These are phyloP conservation scores for Grallaria varia DNA, from an alignment of 2,113 vertebrate genomes.

Conservation along the genomic window DNA sequence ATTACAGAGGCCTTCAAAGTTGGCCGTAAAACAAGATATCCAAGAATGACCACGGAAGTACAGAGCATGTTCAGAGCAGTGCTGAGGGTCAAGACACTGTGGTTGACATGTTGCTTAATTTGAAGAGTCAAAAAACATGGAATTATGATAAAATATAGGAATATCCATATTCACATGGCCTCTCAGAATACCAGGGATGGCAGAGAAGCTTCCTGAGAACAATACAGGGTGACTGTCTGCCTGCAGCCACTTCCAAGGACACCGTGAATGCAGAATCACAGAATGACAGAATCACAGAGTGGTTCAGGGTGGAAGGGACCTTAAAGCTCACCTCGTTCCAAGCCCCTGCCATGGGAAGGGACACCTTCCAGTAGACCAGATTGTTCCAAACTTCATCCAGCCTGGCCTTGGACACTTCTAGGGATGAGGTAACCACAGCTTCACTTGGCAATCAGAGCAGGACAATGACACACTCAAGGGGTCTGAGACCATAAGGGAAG, in stretches of 20 bases:
- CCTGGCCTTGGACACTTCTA: background rate
- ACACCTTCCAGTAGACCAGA: background rate
- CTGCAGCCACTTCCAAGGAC: background rate
- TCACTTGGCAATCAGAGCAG: background rate
- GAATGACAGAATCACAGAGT: background rate
- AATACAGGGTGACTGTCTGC: background rate
- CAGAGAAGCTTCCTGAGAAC: background rate
- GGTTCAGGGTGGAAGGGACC: background rate
- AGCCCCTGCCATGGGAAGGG: background rate
- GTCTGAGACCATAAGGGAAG: background rate
- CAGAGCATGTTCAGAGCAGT: background rate
- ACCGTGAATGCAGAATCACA: background rate
- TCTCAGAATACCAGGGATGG: background rate
- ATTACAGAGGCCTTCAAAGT: background rate
- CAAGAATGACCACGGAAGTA: background rate
- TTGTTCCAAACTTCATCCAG: background rate
- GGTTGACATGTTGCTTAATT: background rate
- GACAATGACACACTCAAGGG: background rate
- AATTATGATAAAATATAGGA: background rate
- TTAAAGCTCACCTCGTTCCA: background rate
- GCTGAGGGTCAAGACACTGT: background rate
- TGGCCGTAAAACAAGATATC: background rate
- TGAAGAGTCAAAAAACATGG: background rate
- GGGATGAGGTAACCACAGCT: background rate
- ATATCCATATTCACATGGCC: background rate